Percentiles rank a stretch among this genome's conserved stretches.
Conservation (phyloP, 2,113 vertebrate genomes). For the Tachuris rubrigastra region DNA sequence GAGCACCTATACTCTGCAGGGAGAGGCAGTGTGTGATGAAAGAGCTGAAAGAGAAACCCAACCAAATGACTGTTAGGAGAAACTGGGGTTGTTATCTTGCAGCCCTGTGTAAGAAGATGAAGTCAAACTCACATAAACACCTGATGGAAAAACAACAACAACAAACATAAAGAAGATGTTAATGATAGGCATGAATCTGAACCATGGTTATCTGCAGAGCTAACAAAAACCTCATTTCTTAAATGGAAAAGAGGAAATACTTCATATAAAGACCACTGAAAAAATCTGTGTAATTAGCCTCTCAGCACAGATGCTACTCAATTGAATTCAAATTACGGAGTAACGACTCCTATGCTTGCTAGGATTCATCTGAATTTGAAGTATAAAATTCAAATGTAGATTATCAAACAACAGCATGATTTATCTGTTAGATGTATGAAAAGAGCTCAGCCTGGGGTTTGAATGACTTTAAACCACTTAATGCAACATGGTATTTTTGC, state of each 20-base stretch:
- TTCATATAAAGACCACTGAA: neutral
- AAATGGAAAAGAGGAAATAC: neutral
- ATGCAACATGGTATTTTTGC: neutral
- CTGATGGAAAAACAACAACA: neutral
- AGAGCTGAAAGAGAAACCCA: neutral
- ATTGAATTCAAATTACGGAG: slow-evolving; percentile 31
- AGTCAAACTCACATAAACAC: neutral
- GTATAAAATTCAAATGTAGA: slow-evolving; percentile 13
- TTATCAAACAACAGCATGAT: neutral
- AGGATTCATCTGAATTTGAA: neutral
- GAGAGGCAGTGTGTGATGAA: neutral
- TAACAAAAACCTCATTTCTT: neutral
- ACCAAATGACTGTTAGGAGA: neutral
- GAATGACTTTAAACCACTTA: neutral
- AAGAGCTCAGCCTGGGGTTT: neutral
- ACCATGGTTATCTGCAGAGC: neutral
- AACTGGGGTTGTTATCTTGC: neutral
- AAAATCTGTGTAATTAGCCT: slow-evolving; percentile 43
- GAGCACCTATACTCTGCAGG: neutral
- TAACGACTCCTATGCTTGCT: neutral
- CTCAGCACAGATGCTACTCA: slow-evolving; percentile 9
- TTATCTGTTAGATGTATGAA: neutral
- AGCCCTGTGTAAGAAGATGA: neutral
- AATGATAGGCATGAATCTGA: neutral
- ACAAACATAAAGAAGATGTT: neutral